Conservation (phyloP, 2,797 vertebrate species). For the Ceryle rudis region DNA sequence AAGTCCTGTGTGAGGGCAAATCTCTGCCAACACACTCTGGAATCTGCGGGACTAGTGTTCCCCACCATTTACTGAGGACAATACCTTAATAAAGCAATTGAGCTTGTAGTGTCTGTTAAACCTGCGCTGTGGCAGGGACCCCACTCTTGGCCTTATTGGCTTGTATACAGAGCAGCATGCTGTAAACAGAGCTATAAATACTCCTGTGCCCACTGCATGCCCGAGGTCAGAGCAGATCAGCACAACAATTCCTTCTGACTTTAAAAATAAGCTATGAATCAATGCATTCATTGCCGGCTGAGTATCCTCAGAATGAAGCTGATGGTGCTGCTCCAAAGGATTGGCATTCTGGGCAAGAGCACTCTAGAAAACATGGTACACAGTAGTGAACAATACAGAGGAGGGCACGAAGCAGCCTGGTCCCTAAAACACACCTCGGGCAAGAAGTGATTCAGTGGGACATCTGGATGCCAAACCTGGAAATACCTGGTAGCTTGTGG, state of each 20-base stretch:
- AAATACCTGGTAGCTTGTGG: neutral
- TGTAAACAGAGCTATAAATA: constrained; percentile 67
- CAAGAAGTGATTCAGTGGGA: neutral
- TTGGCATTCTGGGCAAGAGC: neutral
- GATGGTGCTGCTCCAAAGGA: neutral
- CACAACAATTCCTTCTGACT: constrained; percentile 37
- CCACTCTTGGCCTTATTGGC: neutral
- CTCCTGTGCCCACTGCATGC: constrained; percentile 2
- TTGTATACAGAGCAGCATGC: constrained; percentile 1
- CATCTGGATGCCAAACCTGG: neutral
- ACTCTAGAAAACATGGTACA: neutral
- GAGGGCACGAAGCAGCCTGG: neutral
- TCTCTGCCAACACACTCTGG: neutral
- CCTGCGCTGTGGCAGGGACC: neutral
- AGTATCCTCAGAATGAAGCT: neutral
- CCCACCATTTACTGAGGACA: neutral
- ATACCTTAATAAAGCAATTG: constrained; percentile 9
- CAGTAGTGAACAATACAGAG: neutral
- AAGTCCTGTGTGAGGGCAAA: neutral
- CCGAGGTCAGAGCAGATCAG: constrained; percentile 35
- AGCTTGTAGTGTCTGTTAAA: neutral
- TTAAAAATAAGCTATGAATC: constrained; percentile 63
- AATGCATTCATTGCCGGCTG: constrained; percentile 29
- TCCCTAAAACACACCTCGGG: neutral
- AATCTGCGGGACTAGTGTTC: neutral